A percentile compares a stretch with the other conserved stretches of the same genome.
Conservation (phyloP, 35 echinoderm and acorn worm genomes). For the Anneissia japonica region DNA sequence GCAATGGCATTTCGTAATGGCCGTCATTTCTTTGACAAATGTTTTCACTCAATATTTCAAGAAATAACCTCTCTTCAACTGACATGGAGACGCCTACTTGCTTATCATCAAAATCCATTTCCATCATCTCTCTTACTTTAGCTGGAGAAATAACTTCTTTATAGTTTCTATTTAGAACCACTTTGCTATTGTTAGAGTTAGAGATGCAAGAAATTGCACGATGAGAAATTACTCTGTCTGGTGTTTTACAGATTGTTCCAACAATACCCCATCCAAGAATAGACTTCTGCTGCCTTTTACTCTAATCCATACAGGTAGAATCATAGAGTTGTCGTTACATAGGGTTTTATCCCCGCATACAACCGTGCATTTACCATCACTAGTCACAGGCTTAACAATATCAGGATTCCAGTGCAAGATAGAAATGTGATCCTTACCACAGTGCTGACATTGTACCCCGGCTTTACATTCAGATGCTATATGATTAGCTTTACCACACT, state of each 20-base stretch:
- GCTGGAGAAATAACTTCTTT: conserved; percentile 17
- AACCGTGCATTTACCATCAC: background rate
- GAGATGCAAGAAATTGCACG: background rate
- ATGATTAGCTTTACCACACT: no score
- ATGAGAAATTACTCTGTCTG: background rate
- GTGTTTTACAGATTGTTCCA: conserved; percentile 10
- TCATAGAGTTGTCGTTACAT: background rate
- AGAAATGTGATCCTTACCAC: conserved; percentile 7
- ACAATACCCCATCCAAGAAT: conserved; percentile 35
- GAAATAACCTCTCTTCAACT: conserved; percentile 6
- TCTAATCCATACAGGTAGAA: background rate
- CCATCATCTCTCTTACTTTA: conserved; percentile 15
- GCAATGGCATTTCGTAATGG: conserved; percentile 52
- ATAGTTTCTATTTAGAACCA: background rate
- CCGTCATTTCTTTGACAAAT: conserved; percentile 17
- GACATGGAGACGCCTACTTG: conserved; percentile 1
- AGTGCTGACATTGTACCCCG: background rate
- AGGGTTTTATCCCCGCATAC: background rate
- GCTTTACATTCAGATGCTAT: background rate
- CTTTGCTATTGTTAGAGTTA: background rate
- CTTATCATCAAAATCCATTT: conserved; percentile 29
- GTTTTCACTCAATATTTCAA: background rate
- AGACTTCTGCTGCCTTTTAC: background rate
- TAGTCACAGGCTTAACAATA: background rate
- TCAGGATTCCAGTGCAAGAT: conserved; percentile 1